These are phyloP conservation scores for Climacteris rufus DNA, from an alignment of 2,113 vertebrate species.

Conservation along the genomic window DNA sequence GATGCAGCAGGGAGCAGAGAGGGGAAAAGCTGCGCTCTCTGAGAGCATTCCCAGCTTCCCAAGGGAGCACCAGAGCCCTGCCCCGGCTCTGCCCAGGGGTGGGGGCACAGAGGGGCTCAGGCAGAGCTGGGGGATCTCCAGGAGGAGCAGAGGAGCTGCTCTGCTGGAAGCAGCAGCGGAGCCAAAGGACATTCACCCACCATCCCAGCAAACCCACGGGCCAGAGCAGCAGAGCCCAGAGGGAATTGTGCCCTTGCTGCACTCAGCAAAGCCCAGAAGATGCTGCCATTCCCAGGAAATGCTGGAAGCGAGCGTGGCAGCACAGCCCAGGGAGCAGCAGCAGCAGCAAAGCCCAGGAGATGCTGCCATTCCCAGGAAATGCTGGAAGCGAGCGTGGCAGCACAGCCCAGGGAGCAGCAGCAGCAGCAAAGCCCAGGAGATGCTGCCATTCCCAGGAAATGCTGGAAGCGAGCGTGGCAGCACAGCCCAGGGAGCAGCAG, in stretches of 20 bases:
- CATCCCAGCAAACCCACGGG: fast-evolving
- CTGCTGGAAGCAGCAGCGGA: neutral
- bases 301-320: slow-evolving; percentile 24
- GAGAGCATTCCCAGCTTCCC: too few relatives aligned
- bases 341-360: neutral
- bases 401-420: too few relatives aligned
- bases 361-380: neutral
- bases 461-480: slow-evolving; percentile 24
- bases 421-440: neutral
- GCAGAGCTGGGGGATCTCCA: neutral
- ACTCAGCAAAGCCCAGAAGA: neutral
- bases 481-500: too few relatives aligned
- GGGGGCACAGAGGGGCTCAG: too few relatives aligned
- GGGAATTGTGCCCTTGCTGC: too few relatives aligned
- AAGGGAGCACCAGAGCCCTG: neutral
- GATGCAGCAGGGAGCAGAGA: neutral
- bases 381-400: slow-evolving; percentile 24
- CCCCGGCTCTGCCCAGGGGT: too few relatives aligned
- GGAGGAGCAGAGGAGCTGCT: neutral
- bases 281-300: neutral
- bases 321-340: too few relatives aligned
- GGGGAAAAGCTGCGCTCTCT: neutral
- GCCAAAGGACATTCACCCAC: neutral
- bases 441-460: neutral
- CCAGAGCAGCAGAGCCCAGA: fast-evolving